Conservation (phyloP, 23 tunicate genomes). For the Oikopleura dioica region DNA sequence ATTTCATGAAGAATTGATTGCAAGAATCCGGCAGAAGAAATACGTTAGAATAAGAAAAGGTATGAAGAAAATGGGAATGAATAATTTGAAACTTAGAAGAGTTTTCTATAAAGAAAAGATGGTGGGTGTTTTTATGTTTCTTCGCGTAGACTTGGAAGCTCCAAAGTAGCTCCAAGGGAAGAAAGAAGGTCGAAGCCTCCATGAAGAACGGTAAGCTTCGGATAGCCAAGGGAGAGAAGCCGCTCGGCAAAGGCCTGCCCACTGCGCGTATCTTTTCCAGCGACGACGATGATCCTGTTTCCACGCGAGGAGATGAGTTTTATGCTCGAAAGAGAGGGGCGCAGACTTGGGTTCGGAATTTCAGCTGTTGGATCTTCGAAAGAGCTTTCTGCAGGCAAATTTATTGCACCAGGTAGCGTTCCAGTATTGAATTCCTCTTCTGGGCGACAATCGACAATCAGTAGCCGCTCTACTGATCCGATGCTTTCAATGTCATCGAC, state of each 20-base stretch:
- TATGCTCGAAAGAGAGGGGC: neutral
- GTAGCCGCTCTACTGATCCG: neutral
- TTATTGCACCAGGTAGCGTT: neutral
- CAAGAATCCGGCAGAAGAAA: no score
- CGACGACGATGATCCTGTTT: constrained; percentile 41
- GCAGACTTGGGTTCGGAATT: constrained; percentile 14
- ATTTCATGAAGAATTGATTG: no score
- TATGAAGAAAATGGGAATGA: neutral
- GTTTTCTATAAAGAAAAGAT: neutral
- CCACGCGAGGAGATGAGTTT: constrained; percentile 18
- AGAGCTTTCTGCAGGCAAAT: neutral
- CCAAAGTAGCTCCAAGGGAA: constrained; percentile 18
- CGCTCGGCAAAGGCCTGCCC: constrained; percentile 18
- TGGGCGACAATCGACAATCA: neutral
- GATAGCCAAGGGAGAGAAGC: constrained; percentile 22
- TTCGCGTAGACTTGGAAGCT: neutral
- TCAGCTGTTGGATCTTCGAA: neutral
- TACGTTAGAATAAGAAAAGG: neutral
- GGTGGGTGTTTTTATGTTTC: neutral
- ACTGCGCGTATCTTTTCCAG: constrained; percentile 18
- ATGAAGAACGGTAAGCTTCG: constrained; percentile 29
- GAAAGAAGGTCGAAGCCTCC: constrained; percentile 51
- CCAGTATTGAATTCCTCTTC: neutral
- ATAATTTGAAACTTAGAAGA: neutral
- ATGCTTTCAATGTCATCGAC: neutral